phyloP scores from a whole-genome alignment of 30 jellyfish, hydroid and myxozoan genomes.

The Pelagia noctiluca region DNA sequence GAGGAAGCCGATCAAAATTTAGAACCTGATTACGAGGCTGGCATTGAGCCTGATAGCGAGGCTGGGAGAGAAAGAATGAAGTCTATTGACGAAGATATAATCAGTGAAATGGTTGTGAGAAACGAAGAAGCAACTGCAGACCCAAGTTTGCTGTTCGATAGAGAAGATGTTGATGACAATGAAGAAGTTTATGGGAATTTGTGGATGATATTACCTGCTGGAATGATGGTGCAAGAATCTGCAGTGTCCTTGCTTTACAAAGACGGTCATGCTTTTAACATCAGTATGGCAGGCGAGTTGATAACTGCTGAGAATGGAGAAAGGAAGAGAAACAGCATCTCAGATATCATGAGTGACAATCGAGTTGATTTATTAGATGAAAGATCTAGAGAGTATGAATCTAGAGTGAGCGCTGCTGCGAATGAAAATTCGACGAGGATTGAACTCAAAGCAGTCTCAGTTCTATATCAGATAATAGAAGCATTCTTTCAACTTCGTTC shows the following conservation, averaged over 20 bases:
- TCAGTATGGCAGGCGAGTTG: too few species aligned
- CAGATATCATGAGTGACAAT: too few species aligned
- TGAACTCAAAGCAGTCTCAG: not conserved
- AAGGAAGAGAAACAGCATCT: too few species aligned
- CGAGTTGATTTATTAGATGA: too few species aligned
- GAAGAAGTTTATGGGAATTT: not conserved
- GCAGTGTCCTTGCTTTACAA: not conserved
- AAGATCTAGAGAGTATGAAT: not conserved
- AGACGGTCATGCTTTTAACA: not conserved
- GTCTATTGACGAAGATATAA: not conserved
- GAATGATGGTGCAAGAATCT: not conserved
- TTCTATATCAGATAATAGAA: not conserved
- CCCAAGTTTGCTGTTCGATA: not conserved
- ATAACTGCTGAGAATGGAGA: too few species aligned
- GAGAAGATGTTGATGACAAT: not conserved
- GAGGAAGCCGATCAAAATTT: too few species aligned
- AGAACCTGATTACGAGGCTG: too few species aligned
- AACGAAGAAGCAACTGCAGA: not conserved
- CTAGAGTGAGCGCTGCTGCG: not conserved
- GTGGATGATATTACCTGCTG: not conserved
- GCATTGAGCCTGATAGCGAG: too few species aligned
- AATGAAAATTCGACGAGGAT: not conserved
- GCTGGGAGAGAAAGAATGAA: too few species aligned
- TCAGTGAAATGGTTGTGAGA: not conserved
- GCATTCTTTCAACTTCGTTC: too few species aligned